Evolutionary conservation across 2,888 invertebrate genomes (phyloP).

Genomic region (Periphyllus acericola): DNA sequence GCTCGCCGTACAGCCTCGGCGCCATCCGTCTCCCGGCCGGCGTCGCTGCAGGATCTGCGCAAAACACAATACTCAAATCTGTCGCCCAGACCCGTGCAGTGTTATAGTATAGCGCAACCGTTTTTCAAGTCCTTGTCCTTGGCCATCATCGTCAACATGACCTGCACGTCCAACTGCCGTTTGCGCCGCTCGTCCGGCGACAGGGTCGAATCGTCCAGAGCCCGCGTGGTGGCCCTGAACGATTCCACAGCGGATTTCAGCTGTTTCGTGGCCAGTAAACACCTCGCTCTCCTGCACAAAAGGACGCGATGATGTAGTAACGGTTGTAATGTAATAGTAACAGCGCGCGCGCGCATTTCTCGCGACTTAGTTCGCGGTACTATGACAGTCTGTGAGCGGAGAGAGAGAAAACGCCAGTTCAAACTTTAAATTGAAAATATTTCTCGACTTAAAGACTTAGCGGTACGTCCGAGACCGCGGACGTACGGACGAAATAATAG

Average conservation of each 20-base stretch:
- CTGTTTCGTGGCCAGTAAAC: slow-evolving; percentile 76
- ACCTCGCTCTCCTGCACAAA: slow-evolving; percentile 74
- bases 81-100: no score
- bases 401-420: no score
- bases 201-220: slow-evolving; percentile 76
- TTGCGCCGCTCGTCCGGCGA: slow-evolving; percentile 74
- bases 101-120: slow-evolving; percentile 9
- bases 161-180: slow-evolving; percentile 75
- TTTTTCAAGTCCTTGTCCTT: slow-evolving; percentile 68
- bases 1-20: slow-evolving; percentile 65
- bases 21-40: neutral
- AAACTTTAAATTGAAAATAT: no score
- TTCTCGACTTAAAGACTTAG: no score
- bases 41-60: neutral
- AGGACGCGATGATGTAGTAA: neutral
- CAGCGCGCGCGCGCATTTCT: no score
- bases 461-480: no score
- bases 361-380: no score
- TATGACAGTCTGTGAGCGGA: no score
- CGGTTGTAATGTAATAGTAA: neutral
- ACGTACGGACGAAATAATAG: no score
- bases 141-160: slow-evolving; percentile 77
- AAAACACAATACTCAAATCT: neutral
- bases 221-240: slow-evolving; percentile 75
- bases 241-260: slow-evolving; percentile 74